Evolutionary conservation across 2,888 invertebrate species (phyloP).

Genomic region (Coelopa pilipes): DNA sequence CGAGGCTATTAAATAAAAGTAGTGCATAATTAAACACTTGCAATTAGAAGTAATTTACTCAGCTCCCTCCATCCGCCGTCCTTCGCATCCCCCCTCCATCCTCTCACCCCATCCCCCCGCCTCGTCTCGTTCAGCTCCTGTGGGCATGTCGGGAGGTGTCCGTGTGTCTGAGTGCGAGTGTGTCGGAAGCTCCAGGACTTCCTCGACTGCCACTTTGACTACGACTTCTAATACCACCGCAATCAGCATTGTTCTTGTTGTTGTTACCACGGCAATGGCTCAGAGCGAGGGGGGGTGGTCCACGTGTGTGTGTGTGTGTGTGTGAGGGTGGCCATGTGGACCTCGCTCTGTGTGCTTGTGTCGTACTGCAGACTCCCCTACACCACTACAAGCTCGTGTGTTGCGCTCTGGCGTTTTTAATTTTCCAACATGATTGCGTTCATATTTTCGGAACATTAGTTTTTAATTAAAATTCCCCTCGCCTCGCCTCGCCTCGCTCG

Average conservation of each 20-base stretch:
- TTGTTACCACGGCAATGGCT: too few species aligned
- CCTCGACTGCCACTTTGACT: not conserved
- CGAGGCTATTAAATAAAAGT: constrained; percentile 60
- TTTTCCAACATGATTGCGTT: constrained; percentile 44
- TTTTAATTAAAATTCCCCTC: constrained; percentile 60
- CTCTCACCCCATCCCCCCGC: too few species aligned
- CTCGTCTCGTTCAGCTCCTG: constrained; percentile 32
- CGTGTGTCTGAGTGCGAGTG: not conserved
- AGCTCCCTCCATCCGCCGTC: constrained; percentile 25
- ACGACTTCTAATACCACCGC: not conserved
- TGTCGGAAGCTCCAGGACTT: not conserved
- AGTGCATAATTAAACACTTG: constrained; percentile 63
- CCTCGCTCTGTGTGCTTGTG: not conserved
- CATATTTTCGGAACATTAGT: constrained; percentile 62
- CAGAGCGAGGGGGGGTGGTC: too few species aligned
- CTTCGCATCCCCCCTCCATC: too few species aligned
- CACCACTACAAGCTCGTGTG: not conserved
- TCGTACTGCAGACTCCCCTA: not conserved
- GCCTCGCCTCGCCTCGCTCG: constrained; percentile 10
- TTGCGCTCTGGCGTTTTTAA: constrained; percentile 19
- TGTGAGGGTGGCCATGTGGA: not conserved
- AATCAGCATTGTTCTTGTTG: not conserved
- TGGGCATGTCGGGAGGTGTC: constrained; percentile 21
- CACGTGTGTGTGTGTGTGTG: not conserved
- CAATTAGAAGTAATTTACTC: constrained; percentile 64